phyloP scores from a whole-genome alignment of 30 jellyfish, hydroid and myxozoan genomes.

The Chironex yamaguchii region DNA sequence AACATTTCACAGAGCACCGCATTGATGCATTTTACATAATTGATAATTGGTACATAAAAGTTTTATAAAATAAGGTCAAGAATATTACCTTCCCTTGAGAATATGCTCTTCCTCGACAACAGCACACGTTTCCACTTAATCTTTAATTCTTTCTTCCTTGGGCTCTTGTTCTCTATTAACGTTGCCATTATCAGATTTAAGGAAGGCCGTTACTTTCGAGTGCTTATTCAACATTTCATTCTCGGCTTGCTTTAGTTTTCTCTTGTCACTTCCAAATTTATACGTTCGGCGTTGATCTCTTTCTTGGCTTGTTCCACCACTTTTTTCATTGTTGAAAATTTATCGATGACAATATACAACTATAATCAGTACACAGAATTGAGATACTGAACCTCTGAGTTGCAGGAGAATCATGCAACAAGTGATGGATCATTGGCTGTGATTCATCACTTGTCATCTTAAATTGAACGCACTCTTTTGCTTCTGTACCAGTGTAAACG shows the following conservation, averaged over 20 bases:
- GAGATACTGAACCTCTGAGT: background rate
- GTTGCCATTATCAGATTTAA: background rate
- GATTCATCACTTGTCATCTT: too few relatives aligned
- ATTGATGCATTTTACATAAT: too few relatives aligned
- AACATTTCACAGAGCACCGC: too few relatives aligned
- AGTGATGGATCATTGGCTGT: background rate
- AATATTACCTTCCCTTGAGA: background rate
- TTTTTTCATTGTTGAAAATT: background rate
- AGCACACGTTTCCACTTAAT: background rate
- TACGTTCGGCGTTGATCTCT: background rate
- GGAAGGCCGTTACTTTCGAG: too few relatives aligned
- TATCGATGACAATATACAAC: background rate
- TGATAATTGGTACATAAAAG: too few relatives aligned
- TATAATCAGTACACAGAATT: too few relatives aligned
- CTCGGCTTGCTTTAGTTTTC: background rate
- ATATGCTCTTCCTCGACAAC: background rate
- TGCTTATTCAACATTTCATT: background rate
- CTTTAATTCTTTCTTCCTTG: background rate
- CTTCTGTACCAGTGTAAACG: too few relatives aligned
- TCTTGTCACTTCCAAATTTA: background rate
- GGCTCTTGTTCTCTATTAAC: background rate
- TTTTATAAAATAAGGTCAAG: too few relatives aligned
- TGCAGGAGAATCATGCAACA: background rate
- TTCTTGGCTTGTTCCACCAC: background rate
- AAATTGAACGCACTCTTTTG: too few relatives aligned